These are phyloP conservation scores for Platypus cylindrus DNA, from an alignment of 2,888 invertebrate species.

Conservation along the genomic window DNA sequence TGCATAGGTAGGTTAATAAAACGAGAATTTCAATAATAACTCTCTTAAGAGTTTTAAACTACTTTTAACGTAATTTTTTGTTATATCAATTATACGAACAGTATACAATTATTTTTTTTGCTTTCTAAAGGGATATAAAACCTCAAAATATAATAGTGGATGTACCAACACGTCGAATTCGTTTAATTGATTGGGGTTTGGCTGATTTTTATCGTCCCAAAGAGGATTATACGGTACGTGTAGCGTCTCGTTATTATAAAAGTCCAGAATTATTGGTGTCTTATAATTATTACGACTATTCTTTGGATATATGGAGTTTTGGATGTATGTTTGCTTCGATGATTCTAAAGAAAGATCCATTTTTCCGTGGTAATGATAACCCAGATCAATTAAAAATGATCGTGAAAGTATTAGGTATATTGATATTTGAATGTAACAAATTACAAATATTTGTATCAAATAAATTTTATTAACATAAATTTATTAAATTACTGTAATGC, in stretches of 20 bases:
- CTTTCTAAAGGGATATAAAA: slow-evolving; percentile 30
- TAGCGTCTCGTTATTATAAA: slow-evolving; percentile 34
- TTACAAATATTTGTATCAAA: not conserved
- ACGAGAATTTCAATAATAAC: not conserved
- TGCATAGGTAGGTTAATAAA: slow-evolving; percentile 26
- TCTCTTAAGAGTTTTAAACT: too few relatives aligned
- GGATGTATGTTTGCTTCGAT: slow-evolving; percentile 35
- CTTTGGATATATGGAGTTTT: slow-evolving; percentile 34
- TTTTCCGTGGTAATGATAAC: slow-evolving; percentile 33
- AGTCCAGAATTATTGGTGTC: slow-evolving; percentile 33
- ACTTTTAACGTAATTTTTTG: too few relatives aligned
- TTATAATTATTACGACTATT: slow-evolving; percentile 34
- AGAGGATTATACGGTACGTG: slow-evolving; percentile 33
- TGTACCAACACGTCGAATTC: slow-evolving; percentile 25
- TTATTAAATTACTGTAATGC: not conserved
- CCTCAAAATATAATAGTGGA: slow-evolving; percentile 35
- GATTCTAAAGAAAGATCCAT: slow-evolving; percentile 34
- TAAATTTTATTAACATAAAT: not conserved
- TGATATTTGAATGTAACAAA: not conserved
- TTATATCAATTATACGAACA: too few relatives aligned
- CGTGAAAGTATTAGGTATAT: slow-evolving; percentile 28
- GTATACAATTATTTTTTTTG: not conserved
- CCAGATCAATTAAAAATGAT: slow-evolving; percentile 32
- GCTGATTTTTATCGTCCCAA: slow-evolving; percentile 34
- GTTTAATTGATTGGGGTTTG: slow-evolving; percentile 34